These are phyloP conservation scores for Chrysemys picta DNA, from an alignment of 2,113 vertebrate species.

Conservation along the genomic window DNA sequence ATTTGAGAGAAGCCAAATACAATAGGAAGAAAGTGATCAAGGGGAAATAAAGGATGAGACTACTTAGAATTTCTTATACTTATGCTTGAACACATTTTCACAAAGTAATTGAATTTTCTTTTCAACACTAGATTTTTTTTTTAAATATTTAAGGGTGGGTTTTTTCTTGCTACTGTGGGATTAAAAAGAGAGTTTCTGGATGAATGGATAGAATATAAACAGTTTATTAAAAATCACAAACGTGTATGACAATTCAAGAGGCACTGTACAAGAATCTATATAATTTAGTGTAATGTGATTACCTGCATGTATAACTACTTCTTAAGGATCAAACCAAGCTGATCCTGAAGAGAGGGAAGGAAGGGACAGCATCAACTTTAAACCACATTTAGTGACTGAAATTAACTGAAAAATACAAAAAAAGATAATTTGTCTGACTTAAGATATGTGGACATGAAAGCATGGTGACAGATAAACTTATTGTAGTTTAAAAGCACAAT, in stretches of 20 bases:
- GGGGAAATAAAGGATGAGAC: not conserved
- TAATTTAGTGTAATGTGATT: conserved; percentile 34
- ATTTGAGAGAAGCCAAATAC: not conserved
- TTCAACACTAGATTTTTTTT: fast-evolving
- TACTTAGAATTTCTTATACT: not conserved
- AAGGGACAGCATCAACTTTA: not conserved
- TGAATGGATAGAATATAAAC: conserved; percentile 15
- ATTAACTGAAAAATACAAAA: conserved; percentile 20
- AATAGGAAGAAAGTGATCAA: not conserved
- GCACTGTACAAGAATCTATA: not conserved
- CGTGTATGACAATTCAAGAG: conserved; percentile 23
- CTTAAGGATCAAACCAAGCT: not conserved
- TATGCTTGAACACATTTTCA: not conserved
- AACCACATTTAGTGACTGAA: conserved; percentile 5
- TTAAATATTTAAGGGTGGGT: not conserved
- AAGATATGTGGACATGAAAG: not conserved
- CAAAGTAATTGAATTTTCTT: not conserved
- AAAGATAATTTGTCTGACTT: not conserved
- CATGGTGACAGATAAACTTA: not conserved
- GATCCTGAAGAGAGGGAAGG: not conserved
- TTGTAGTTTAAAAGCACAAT: not conserved
- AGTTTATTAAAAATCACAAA: conserved; percentile 31
- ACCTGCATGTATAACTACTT: conserved; percentile 23
- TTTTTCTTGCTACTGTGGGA: not conserved
- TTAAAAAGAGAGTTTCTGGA: not conserved